Evolutionary conservation across 2,113 vertebrate genomes (phyloP).

Genomic region (Siphamia tubifer): DNA sequence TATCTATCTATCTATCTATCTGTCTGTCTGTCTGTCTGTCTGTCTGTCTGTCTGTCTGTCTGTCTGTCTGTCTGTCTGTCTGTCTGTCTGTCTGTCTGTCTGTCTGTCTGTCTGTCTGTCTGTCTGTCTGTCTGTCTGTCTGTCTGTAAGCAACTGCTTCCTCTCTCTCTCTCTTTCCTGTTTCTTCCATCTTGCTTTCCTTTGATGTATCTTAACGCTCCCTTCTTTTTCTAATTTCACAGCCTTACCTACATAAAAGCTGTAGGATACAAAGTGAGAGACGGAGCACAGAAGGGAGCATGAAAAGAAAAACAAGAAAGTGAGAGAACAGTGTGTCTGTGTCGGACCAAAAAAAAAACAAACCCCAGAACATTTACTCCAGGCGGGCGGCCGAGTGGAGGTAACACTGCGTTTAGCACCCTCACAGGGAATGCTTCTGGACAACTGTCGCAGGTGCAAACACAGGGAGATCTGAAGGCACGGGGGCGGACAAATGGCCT

Average conservation of each 20-base stretch:
- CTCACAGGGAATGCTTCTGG: background rate
- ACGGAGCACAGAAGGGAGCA: background rate
- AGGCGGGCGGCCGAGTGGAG: constrained; percentile 9
- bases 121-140: no score
- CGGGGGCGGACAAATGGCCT: background rate
- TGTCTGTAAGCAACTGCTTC: constrained; percentile 35
- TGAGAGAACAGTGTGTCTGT: background rate
- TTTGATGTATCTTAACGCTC: no score
- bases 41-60: no score
- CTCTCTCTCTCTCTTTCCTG: background rate
- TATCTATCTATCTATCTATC: no score
- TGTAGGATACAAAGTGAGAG: background rate
- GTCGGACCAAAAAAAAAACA: constrained; percentile 10
- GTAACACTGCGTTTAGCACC: constrained; percentile 11
- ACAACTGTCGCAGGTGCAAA: constrained; percentile 7
- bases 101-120: no score
- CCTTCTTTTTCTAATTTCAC: constrained; percentile 5
- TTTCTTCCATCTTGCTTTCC: background rate
- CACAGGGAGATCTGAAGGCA: background rate
- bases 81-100: no score
- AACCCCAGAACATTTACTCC: background rate
- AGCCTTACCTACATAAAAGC: constrained; percentile 9
- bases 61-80: no score
- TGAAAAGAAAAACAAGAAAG: background rate
- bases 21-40: no score